Conservation (phyloP, 2,888 invertebrate species). For the Tachina grossa region DNA sequence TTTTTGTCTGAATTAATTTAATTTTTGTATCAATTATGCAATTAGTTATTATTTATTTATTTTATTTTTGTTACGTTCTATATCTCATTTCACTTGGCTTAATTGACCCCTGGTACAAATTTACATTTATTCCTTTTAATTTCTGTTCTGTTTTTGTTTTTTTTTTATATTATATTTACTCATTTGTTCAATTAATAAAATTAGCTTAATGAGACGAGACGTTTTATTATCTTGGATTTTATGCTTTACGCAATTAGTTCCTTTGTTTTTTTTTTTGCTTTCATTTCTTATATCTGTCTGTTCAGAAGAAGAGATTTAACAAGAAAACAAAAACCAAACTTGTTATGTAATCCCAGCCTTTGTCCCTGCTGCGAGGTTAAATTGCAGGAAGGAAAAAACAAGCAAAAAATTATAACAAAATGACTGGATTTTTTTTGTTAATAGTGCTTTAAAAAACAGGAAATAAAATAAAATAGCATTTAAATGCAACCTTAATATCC, state of each 20-base stretch:
- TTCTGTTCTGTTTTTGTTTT: not conserved
- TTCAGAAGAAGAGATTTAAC: not conserved
- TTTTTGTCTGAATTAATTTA: too few species aligned
- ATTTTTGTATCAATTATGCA: not conserved
- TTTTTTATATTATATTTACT: not conserved
- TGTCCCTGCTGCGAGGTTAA: not conserved
- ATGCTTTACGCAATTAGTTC: not conserved
- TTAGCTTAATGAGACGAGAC: conserved; percentile 39
- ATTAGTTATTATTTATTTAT: not conserved
- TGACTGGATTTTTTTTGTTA: not conserved
- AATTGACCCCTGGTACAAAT: not conserved
- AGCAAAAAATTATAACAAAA: not conserved
- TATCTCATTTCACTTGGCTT: not conserved
- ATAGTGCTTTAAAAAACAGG: not conserved
- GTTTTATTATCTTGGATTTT: conserved; percentile 20
- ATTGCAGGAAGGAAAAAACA: not conserved
- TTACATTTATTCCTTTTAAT: conserved; percentile 5
- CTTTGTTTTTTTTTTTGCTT: not conserved
- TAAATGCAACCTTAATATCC: not conserved
- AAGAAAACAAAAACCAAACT: not conserved
- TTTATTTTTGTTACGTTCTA: not conserved
- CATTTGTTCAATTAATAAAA: conserved; percentile 45
- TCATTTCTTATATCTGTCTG: not conserved
- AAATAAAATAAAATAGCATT: conserved; percentile 38
- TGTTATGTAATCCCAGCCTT: not conserved